Evolutionary conservation across 2,888 invertebrate genomes (phyloP).

Genomic region (Amorpha juglandis): DNA sequence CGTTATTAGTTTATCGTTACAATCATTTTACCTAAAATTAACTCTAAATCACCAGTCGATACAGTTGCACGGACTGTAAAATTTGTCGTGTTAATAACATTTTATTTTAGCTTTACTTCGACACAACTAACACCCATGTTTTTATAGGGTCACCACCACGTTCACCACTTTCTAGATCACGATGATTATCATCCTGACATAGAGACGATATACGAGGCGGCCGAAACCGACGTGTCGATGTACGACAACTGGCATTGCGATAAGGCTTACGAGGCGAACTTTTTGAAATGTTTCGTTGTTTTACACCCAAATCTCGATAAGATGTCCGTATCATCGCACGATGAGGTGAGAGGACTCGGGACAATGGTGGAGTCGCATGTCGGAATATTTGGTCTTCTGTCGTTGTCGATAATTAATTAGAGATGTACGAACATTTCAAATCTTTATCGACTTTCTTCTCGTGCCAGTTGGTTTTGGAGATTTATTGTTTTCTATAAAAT

Average conservation of each 20-base stretch:
- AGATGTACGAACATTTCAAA: neutral
- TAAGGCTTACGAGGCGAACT: constrained; percentile 52
- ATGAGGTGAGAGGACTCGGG: constrained; percentile 52
- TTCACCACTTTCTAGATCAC: constrained; percentile 40
- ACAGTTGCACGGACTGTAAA: neutral
- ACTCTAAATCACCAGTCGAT: neutral
- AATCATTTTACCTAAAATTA: too few species aligned
- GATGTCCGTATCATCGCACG: constrained; percentile 55
- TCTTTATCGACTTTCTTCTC: neutral
- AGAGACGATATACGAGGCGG: constrained; percentile 71
- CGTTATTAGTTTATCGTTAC: too few species aligned
- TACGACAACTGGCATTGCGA: constrained; percentile 59
- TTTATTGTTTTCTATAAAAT: neutral
- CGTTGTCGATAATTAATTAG: neutral
- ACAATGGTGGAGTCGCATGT: constrained; percentile 1
- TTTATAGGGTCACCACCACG: constrained; percentile 40
- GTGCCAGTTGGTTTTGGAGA: neutral
- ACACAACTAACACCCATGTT: constrained; percentile 36
- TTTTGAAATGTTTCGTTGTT: constrained; percentile 58
- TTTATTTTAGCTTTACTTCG: too few species aligned
- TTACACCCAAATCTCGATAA: constrained; percentile 52
- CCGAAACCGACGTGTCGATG: constrained; percentile 55
- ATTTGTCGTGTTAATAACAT: too few species aligned
- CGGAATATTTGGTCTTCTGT: neutral
- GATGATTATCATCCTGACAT: constrained; percentile 71